phyloP scores from a whole-genome alignment of 2,797 vertebrate genomes.

The Pseudochromis fuscus region DNA sequence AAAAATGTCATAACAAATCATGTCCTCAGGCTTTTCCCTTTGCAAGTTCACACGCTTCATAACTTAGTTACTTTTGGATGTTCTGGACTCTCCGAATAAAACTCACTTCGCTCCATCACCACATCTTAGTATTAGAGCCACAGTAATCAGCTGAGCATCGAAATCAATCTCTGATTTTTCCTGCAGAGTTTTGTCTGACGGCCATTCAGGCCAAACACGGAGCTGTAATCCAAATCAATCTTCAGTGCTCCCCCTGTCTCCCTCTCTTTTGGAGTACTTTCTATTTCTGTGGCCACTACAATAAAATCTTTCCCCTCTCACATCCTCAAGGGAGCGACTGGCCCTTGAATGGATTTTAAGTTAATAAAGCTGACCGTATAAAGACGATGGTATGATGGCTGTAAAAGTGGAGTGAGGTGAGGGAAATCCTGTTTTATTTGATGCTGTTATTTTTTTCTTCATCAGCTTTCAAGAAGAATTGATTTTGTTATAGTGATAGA shows the following conservation, averaged over 20 bases:
- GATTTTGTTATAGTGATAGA: slow-evolving; percentile 22
- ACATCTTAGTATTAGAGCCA: neutral
- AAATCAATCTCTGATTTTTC: neutral
- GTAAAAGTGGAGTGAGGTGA: slow-evolving; percentile 37
- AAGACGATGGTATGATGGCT: slow-evolving; percentile 18
- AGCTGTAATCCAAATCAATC: slow-evolving; percentile 12
- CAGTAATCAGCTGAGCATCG: neutral
- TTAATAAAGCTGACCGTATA: slow-evolving; percentile 52
- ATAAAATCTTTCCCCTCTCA: slow-evolving; percentile 19
- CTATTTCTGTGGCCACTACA: slow-evolving; percentile 23
- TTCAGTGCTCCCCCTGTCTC: slow-evolving; percentile 18
- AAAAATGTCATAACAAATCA: neutral
- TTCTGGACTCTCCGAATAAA: neutral
- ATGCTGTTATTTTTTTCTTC: slow-evolving; percentile 27
- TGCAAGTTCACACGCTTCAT: slow-evolving; percentile 2
- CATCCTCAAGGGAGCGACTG: slow-evolving; percentile 30
- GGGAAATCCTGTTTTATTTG: slow-evolving; percentile 45
- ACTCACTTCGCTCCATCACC: neutral
- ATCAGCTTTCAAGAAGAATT: slow-evolving; percentile 32
- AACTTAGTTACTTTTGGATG: neutral
- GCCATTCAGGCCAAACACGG: neutral
- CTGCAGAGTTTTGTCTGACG: neutral
- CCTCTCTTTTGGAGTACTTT: slow-evolving; percentile 17
- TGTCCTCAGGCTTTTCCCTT: slow-evolving; percentile 1
- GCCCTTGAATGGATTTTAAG: slow-evolving; percentile 48